These are phyloP conservation scores for Mythimna lalbum DNA, from an alignment of 2,888 invertebrate species.

Conservation along the genomic window DNA sequence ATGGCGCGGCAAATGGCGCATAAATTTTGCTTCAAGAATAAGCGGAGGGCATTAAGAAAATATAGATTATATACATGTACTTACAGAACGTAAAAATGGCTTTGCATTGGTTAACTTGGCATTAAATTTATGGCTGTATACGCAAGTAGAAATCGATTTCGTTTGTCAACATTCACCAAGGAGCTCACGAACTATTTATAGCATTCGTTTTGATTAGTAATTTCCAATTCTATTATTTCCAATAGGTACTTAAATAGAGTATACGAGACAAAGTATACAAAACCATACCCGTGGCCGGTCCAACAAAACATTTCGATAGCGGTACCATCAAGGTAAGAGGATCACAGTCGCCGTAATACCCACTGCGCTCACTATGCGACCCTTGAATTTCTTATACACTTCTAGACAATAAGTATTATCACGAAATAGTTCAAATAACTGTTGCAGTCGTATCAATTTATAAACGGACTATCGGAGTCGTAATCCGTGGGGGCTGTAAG, in stretches of 20 bases:
- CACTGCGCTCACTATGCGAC: constrained; percentile 69
- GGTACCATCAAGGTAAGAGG: constrained; percentile 82
- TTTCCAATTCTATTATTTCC: constrained; percentile 26
- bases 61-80: constrained; percentile 79
- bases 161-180: constrained; percentile 10
- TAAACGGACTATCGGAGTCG: constrained; percentile 41
- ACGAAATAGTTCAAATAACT: constrained; percentile 46
- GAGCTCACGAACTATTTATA: constrained; percentile 4
- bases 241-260: constrained; percentile 43
- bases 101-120: constrained; percentile 66
- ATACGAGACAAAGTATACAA: constrained; percentile 41
- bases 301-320: constrained; percentile 74
- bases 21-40: constrained; percentile 85
- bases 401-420: constrained; percentile 45
- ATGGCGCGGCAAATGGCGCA: constrained; percentile 83
- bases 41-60: constrained; percentile 82
- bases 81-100: constrained; percentile 73
- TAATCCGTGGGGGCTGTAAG: constrained; percentile 56
- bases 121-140: constrained; percentile 62
- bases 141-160: constrained; percentile 38
- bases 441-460: constrained; percentile 53
- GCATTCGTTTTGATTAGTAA: not conserved
- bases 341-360: constrained; percentile 79
- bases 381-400: constrained; percentile 65
- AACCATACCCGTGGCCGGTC: constrained; percentile 55